These are phyloP conservation scores for Hydropotes inermis DNA, from an alignment of 2,113 vertebrate species.

Conservation along the genomic window DNA sequence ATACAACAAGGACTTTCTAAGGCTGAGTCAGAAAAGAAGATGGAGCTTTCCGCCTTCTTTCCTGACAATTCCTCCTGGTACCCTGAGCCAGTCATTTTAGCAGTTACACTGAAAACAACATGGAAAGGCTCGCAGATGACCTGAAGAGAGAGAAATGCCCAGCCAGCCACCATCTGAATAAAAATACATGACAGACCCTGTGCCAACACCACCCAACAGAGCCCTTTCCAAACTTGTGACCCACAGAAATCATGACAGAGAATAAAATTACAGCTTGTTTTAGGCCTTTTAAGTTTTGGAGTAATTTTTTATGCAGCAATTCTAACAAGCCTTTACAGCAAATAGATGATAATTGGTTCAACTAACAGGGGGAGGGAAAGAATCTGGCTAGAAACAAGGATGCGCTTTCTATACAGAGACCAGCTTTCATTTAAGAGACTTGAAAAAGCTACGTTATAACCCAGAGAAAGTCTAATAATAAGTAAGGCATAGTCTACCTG, in stretches of 20 bases:
- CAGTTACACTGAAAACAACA: not conserved
- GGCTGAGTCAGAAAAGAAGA: not conserved
- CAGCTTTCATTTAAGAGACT: not conserved
- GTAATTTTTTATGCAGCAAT: conserved; percentile 11
- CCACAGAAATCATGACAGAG: not conserved
- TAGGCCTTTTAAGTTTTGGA: not conserved
- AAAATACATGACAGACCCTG: not conserved
- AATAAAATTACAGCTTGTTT: not conserved
- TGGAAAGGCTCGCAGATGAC: not conserved
- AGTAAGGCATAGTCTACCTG: not conserved
- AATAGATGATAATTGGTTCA: not conserved
- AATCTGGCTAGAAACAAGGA: not conserved
- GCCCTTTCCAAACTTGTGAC: conserved; percentile 5
- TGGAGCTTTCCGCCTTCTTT: not conserved
- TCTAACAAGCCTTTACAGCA: conserved; percentile 39
- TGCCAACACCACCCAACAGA: not conserved
- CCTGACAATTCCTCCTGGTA: not conserved
- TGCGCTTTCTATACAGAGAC: not conserved
- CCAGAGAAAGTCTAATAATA: not conserved
- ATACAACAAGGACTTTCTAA: not conserved
- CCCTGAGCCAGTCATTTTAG: not conserved
- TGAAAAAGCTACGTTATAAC: not conserved
- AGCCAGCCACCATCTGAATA: not conserved
- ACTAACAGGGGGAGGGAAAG: not conserved
- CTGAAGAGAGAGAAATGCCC: not conserved